Evolutionary conservation across 1,140 invertebrate genomes (phyloP).

Genomic region (Achroia grisella): DNA sequence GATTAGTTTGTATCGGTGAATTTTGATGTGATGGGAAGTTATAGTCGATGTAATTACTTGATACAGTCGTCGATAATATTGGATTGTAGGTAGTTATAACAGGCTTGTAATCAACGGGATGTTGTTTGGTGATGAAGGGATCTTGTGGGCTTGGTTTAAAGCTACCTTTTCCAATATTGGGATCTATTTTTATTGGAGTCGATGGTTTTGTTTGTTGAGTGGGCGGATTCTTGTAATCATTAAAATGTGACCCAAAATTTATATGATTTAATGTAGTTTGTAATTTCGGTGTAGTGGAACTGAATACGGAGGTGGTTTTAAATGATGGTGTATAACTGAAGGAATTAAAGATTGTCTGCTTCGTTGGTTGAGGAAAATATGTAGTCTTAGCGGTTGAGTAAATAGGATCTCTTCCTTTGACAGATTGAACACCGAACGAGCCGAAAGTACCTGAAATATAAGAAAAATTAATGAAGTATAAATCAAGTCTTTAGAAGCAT

Average conservation of each 20-base stretch:
- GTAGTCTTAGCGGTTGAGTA: slow-evolving; percentile 48
- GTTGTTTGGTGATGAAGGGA: slow-evolving; percentile 50
- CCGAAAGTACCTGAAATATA: slow-evolving; percentile 65
- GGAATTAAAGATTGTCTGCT: slow-evolving; percentile 58
- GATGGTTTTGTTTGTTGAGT: slow-evolving; percentile 45
- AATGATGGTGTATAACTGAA: slow-evolving; percentile 49
- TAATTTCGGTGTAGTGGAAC: slow-evolving; percentile 50
- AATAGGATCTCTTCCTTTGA: slow-evolving; percentile 58
- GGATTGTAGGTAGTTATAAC: slow-evolving; percentile 55
- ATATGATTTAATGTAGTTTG: slow-evolving; percentile 44
- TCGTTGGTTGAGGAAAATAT: slow-evolving; percentile 45
- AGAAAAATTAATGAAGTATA: slow-evolving; percentile 3
- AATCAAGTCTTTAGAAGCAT: too few relatives aligned
- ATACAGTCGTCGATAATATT: slow-evolving; percentile 41
- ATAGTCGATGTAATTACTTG: slow-evolving; percentile 33
- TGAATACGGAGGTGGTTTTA: slow-evolving; percentile 44
- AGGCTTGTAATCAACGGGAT: slow-evolving; percentile 44
- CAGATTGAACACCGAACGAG: slow-evolving; percentile 61
- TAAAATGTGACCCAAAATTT: slow-evolving; percentile 38
- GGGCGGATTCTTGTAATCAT: slow-evolving; percentile 38
- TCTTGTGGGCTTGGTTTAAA: slow-evolving; percentile 69
- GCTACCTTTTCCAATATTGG: slow-evolving; percentile 41
- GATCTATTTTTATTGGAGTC: slow-evolving; percentile 45
- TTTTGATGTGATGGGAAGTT: slow-evolving; percentile 24
- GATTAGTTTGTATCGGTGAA: slow-evolving; percentile 28